phyloP scores from a whole-genome alignment of 2,888 invertebrate genomes.

The Drosophila austrosaltans region DNA sequence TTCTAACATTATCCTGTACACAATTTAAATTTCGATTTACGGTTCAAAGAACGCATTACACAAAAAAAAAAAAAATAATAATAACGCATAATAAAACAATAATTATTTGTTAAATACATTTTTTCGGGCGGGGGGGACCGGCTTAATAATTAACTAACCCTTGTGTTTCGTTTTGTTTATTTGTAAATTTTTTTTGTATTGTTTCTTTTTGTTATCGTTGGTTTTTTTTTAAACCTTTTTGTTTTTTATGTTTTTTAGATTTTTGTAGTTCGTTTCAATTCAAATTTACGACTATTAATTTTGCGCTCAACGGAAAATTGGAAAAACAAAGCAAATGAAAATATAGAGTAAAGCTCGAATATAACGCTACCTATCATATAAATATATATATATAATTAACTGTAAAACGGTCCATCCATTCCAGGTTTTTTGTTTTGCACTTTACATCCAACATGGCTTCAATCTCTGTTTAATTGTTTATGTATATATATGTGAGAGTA shows the following conservation, averaged over 20 bases:
- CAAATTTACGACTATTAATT: conserved; percentile 59
- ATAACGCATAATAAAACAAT: conserved; percentile 34
- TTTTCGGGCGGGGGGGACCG: background rate
- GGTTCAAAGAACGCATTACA: conserved; percentile 30
- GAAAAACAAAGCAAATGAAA: conserved; percentile 34
- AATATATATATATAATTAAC: conserved; percentile 24
- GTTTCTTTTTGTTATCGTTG: conserved; percentile 29
- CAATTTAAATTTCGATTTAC: conserved; percentile 26
- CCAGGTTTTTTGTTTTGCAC: conserved; percentile 14
- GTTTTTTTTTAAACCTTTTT: background rate
- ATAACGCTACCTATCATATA: conserved; percentile 13
- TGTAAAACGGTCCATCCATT: conserved; percentile 19
- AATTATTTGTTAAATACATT: conserved; percentile 38
- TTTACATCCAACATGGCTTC: conserved; percentile 15
- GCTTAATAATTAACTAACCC: conserved; percentile 48
- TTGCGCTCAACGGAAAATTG: conserved; percentile 47
- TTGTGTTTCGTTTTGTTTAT: conserved; percentile 17
- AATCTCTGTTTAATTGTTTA: conserved; percentile 5
- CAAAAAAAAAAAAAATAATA: conserved; percentile 23
- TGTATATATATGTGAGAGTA: background rate
- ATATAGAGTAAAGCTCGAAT: conserved; percentile 31
- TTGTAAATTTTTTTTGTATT: conserved; percentile 4
- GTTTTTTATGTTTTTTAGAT: conserved; percentile 18
- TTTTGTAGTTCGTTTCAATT: conserved; percentile 45
- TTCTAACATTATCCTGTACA: conserved; percentile 44